Conservation (phyloP, 92 coral and sea anemone genomes). For the Nematostella vectensis region DNA sequence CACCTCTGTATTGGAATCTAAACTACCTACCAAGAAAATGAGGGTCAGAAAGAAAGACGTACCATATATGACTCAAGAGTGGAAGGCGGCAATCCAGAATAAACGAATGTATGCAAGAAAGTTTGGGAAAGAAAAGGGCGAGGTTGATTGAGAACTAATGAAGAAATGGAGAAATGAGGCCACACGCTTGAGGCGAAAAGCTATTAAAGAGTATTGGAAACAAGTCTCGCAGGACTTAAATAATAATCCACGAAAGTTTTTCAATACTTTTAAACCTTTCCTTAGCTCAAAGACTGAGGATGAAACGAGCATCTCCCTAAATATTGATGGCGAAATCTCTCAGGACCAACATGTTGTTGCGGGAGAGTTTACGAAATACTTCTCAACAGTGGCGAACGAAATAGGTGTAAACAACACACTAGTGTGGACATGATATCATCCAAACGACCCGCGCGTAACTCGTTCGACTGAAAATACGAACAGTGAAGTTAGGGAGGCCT, state of each 20-base stretch:
- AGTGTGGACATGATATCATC: slow-evolving; percentile 1
- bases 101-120: slow-evolving; percentile 38
- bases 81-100: slow-evolving; percentile 40
- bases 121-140: slow-evolving; percentile 13
- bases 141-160: slow-evolving; percentile 26
- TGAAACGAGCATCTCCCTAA: slow-evolving; percentile 5
- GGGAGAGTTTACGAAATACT: background rate
- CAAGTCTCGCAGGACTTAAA: slow-evolving; percentile 15
- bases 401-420: slow-evolving; percentile 2
- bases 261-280: slow-evolving; percentile 35
- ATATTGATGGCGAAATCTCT: slow-evolving; percentile 2
- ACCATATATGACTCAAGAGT: slow-evolving; percentile 38
- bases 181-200: too few relatives aligned
- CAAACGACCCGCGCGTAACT: background rate
- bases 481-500: slow-evolving; percentile 14
- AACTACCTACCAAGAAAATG: slow-evolving; percentile 10
- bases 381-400: slow-evolving; percentile 8
- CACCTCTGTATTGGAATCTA: background rate
- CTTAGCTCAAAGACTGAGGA: slow-evolving; percentile 13
- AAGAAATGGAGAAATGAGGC: too few relatives aligned
- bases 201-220: slow-evolving; percentile 37
- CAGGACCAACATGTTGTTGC: slow-evolving; percentile 6
- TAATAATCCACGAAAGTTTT: slow-evolving; percentile 29
- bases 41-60: slow-evolving; percentile 24
- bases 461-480: background rate